Percentiles rank a stretch among this genome's conserved stretches.
Evolutionary conservation across 2,888 invertebrate species (phyloP).

Genomic region (Macrophya annulata): DNA sequence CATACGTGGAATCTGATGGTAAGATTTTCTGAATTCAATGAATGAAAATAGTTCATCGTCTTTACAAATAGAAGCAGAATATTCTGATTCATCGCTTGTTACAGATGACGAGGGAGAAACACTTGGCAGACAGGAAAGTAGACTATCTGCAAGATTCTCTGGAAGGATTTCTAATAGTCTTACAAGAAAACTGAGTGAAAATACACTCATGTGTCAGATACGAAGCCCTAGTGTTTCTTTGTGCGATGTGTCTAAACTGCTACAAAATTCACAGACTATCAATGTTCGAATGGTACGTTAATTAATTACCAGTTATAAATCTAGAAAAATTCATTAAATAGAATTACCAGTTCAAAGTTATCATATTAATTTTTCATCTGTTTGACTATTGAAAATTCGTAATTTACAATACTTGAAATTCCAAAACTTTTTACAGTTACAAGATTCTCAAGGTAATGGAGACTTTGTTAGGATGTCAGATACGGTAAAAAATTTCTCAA

Average conservation of each 20-base stretch:
- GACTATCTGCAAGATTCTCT: slow-evolving; percentile 66
- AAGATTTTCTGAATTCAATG: slow-evolving; percentile 45
- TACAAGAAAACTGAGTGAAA: slow-evolving; percentile 47
- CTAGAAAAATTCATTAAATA: not conserved
- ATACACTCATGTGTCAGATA: slow-evolving; percentile 59
- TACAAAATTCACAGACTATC: slow-evolving; percentile 72
- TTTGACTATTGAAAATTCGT: not conserved
- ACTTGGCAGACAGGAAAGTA: slow-evolving; percentile 64
- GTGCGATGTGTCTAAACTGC: slow-evolving; percentile 73
- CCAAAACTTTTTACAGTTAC: slow-evolving; percentile 16
- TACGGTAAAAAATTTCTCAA: not conserved
- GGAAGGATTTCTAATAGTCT: slow-evolving; percentile 62
- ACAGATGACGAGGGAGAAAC: slow-evolving; percentile 65
- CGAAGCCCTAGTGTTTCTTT: slow-evolving; percentile 72
- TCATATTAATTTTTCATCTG: not conserved
- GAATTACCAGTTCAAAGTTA: not conserved
- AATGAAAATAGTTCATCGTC: not conserved
- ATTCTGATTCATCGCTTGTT: slow-evolving; percentile 10
- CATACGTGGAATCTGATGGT: slow-evolving; percentile 69
- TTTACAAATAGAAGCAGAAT: not conserved
- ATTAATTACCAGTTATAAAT: not conserved
- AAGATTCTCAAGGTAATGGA: slow-evolving; percentile 6
- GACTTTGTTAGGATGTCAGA: not conserved
- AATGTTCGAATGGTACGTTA: slow-evolving; percentile 70
- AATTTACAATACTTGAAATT: not conserved